Percentiles rank a stretch among this genome's conserved stretches.
Conservation (phyloP, 2,113 vertebrate genomes). For the Alligator mississippiensis region DNA sequence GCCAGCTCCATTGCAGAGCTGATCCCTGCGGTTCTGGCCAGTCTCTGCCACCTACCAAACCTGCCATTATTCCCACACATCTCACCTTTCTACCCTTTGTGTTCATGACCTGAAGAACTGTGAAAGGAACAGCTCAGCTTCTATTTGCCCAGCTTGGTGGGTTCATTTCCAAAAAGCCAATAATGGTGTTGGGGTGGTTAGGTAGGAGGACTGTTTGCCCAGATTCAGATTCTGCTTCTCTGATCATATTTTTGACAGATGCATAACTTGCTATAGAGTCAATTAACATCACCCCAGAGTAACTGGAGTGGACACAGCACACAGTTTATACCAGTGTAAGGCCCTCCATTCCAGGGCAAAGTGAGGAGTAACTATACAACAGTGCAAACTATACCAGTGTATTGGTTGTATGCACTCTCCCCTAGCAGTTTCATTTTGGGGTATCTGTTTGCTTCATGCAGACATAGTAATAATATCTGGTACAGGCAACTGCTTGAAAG, state of each 20-base stretch:
- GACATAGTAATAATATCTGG: too few relatives aligned
- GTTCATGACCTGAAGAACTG: neutral
- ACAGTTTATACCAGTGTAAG: too few relatives aligned
- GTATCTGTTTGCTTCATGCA: accelerated
- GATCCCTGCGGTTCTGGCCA: neutral
- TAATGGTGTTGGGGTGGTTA: too few relatives aligned
- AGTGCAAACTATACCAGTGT: neutral
- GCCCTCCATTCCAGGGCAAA: neutral
- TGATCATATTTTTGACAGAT: neutral
- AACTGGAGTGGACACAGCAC: neutral
- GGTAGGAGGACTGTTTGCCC: neutral
- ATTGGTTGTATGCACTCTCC: accelerated
- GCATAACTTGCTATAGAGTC: neutral
- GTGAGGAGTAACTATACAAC: neutral
- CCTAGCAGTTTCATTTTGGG: neutral
- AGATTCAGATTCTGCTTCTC: neutral
- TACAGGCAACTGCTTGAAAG: too few relatives aligned
- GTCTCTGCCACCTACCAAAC: neutral
- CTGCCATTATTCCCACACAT: neutral
- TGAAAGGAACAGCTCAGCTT: neutral
- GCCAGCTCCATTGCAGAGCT: neutral
- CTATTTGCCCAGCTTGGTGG: neutral
- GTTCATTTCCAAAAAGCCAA: neutral
- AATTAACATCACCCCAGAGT: neutral
- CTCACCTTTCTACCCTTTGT: neutral